Evolutionary conservation across 2,797 vertebrate species (phyloP).

Genomic region (Balearica regulorum): DNA sequence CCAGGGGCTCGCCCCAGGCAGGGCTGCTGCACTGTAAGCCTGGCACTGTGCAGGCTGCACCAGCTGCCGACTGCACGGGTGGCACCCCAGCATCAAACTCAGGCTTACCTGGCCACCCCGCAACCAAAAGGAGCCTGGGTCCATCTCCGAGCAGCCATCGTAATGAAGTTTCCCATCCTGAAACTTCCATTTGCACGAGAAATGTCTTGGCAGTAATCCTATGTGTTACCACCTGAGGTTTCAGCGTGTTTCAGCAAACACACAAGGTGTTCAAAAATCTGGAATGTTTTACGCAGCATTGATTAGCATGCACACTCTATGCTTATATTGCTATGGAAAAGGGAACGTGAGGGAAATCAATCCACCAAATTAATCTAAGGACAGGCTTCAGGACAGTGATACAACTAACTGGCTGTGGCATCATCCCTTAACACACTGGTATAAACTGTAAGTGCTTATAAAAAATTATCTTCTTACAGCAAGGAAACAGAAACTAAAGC

Average conservation of each 20-base stretch:
- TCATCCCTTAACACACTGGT: not conserved
- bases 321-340: not conserved
- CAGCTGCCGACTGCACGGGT: too few relatives aligned
- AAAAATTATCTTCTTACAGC: not conserved
- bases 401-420: not conserved
- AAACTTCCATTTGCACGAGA: not conserved
- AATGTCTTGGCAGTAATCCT: not conserved
- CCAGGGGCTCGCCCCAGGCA: fast-evolving
- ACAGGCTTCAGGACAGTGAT: not conserved
- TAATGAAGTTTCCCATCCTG: not conserved
- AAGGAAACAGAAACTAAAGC: not conserved
- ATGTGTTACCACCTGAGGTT: not conserved
- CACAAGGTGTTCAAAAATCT: not conserved
- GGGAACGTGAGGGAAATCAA: not conserved
- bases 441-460: not conserved
- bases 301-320: not conserved
- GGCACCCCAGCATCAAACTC: fast-evolving
- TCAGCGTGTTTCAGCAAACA: not conserved
- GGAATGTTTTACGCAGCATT: fast-evolving
- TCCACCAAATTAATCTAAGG: not conserved
- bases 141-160: not conserved
- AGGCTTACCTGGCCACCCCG: not conserved
- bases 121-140: not conserved
- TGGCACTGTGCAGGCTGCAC: not conserved
- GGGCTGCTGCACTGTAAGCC: not conserved